Base-by-base conservation (phyloP, 1,140 invertebrate species). In the Megalonaias nervosa region DNA sequence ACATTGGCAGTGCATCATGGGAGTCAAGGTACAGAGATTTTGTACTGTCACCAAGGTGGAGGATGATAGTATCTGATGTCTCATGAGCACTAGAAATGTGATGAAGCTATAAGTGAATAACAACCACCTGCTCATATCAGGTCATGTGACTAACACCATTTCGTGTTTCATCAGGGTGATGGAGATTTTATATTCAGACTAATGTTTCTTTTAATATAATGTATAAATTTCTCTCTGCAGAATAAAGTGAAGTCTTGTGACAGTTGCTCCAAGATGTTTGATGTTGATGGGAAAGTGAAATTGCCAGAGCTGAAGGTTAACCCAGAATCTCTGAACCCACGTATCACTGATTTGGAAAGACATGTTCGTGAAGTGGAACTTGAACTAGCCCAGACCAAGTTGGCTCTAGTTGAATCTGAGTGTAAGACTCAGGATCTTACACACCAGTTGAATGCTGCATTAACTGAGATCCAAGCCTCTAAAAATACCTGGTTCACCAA, bases 331-430 rank as follows among this genome's bases (percentile, higher is more conserved):
- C 61, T 85, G 4, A 86, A 90, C 71, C 85, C 87, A 4, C 80
- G 80, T 16, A 69, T 87, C 16, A 74, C 85, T 23, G 84, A 87
- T 19, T 79, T 85, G 67, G 82, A 89, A 67, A 75, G 82, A 80
- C 93, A 95, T 81, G 94, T 99, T 71, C 93, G 96, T 16, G 97
- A 98, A 89, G 91, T 99, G 31, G 98, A 99, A 89, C 91, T 99
- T 67, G 98, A 99, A 88, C 91, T 99, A 74, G 98, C 98, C 6
- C 96, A 98, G 89, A 97, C 98, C 0, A 99, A 99, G 89, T 92
- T 99, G 79, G 97, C 97, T 0, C 94, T 99, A 72, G 98, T 99
- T 5, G 97, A 99, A 92, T 96, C 97, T 0, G 96, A 99, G 91
- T 99, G 98, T 92, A 94, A 95, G 85, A 99, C 85, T 71, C 90